Conservation (phyloP, 1,140 invertebrate genomes). For the Venturia canescens region DNA sequence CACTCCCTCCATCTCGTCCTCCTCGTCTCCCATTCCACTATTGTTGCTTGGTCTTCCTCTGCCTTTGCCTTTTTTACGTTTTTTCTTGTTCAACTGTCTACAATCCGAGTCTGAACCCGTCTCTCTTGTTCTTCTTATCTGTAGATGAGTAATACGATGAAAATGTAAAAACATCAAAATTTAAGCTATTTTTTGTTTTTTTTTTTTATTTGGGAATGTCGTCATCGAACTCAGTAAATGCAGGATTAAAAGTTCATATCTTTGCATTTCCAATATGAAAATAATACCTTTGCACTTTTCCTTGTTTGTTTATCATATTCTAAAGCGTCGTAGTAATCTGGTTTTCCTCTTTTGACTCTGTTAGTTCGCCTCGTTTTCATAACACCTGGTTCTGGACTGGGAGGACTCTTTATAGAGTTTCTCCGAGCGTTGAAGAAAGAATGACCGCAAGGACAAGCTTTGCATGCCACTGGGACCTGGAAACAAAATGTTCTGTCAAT, state of each 20-base stretch:
- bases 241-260: too few species aligned
- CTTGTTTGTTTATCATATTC: slow-evolving; percentile 85
- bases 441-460: slow-evolving; percentile 88
- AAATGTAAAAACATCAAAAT: neutral
- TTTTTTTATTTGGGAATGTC: too few species aligned
- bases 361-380: slow-evolving; percentile 82
- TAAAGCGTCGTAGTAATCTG: slow-evolving; percentile 89
- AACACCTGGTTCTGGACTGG: slow-evolving; percentile 73
- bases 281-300: slow-evolving; percentile 74
- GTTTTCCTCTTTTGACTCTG: slow-evolving; percentile 85
- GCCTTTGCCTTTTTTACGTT: slow-evolving; percentile 77
- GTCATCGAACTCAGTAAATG: too few species aligned
- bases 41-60: slow-evolving; percentile 72
- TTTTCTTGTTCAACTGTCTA: slow-evolving; percentile 74
- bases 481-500: slow-evolving; percentile 41
- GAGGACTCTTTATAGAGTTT: slow-evolving; percentile 77
- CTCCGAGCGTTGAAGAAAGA: slow-evolving; percentile 85
- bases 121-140: slow-evolving; percentile 77
- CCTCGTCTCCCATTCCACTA: slow-evolving; percentile 76
- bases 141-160: neutral
- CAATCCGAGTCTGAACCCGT: slow-evolving; percentile 75
- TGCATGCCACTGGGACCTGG: slow-evolving; percentile 88
- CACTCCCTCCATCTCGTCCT: slow-evolving; percentile 78
- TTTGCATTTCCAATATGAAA: neutral
- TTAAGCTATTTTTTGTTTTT: neutral